Evolutionary conservation across 64 coral and sea anemone species (phyloP).

Genomic region (Porites lutea): DNA sequence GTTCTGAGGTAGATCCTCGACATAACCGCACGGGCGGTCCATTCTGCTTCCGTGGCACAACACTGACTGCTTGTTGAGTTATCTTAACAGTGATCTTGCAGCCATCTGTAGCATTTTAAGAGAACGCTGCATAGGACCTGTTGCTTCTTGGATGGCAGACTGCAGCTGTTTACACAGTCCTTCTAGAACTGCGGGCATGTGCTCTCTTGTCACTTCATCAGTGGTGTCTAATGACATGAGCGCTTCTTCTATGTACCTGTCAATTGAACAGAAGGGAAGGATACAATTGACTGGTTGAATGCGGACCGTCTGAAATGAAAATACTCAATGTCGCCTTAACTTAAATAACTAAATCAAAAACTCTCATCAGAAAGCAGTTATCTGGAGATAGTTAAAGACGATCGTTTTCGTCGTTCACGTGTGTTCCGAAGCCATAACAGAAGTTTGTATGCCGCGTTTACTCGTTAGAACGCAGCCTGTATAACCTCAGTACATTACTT

Average conservation of each 20-base stretch:
- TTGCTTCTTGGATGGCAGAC: constrained; percentile 24
- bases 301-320: background rate
- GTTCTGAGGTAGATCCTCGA: background rate
- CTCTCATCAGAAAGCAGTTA: too few relatives aligned
- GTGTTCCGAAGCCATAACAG: too few relatives aligned
- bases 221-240: constrained; percentile 74
- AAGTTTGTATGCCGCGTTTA: too few relatives aligned
- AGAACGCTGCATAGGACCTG: constrained; percentile 48
- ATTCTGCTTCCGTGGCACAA: background rate
- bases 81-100: constrained; percentile 83
- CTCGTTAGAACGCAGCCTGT: too few relatives aligned
- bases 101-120: constrained; percentile 87
- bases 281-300: too few relatives aligned
- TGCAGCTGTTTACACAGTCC: constrained; percentile 84
- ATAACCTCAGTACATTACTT: too few relatives aligned
- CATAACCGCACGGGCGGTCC: background rate
- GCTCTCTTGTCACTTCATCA: constrained; percentile 85
- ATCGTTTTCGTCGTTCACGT: too few relatives aligned
- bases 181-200: constrained; percentile 75
- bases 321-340: background rate
- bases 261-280: background rate
- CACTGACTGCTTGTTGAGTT: background rate
- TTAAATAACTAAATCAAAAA: too few relatives aligned
- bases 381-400: too few relatives aligned
- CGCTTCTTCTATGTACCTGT: constrained; percentile 90